These are phyloP conservation scores for Drosophila atripex DNA, from an alignment of 2,888 invertebrate genomes.

Conservation along the genomic window DNA sequence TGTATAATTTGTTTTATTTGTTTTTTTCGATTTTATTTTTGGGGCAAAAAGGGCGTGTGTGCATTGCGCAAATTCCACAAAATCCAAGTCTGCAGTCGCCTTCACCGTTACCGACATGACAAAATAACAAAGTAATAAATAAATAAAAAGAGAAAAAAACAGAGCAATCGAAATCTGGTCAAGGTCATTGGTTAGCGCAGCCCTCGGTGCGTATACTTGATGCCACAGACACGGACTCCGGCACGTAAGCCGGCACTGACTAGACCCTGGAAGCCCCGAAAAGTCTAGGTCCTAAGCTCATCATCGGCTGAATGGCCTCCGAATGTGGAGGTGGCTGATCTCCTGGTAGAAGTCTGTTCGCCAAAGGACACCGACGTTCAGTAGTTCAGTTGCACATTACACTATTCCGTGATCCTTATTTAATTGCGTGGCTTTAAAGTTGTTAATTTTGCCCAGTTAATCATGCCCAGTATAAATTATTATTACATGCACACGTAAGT, in stretches of 20 bases:
- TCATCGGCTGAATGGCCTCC: too few species aligned
- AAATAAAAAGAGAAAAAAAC: constrained; percentile 6
- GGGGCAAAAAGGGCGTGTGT: constrained; percentile 67
- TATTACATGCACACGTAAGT: too few species aligned
- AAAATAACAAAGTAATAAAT: constrained; percentile 17
- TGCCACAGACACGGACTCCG: constrained; percentile 11
- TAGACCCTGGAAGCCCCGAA: background rate
- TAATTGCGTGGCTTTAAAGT: too few species aligned
- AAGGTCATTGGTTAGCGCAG: constrained; percentile 51
- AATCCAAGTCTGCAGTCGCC: constrained; percentile 46
- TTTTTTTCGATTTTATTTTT: background rate
- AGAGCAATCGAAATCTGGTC: constrained; percentile 56
- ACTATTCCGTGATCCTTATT: too few species aligned
- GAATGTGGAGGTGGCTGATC: too few species aligned
- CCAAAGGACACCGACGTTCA: too few species aligned
- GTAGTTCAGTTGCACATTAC: too few species aligned
- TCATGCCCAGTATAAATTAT: too few species aligned
- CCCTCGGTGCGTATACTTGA: constrained; percentile 58
- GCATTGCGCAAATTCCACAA: constrained; percentile 70
- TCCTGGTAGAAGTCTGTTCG: background rate
- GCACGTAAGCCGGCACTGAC: background rate
- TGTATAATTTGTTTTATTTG: constrained; percentile 58
- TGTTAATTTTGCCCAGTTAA: too few species aligned
- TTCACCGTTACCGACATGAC: constrained; percentile 43
- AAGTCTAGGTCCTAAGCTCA: background rate